A percentile compares a stretch with the other conserved stretches of the same genome.
phyloP scores from a whole-genome alignment of 2,113 vertebrate species.

The Hemiscyllium ocellatum region DNA sequence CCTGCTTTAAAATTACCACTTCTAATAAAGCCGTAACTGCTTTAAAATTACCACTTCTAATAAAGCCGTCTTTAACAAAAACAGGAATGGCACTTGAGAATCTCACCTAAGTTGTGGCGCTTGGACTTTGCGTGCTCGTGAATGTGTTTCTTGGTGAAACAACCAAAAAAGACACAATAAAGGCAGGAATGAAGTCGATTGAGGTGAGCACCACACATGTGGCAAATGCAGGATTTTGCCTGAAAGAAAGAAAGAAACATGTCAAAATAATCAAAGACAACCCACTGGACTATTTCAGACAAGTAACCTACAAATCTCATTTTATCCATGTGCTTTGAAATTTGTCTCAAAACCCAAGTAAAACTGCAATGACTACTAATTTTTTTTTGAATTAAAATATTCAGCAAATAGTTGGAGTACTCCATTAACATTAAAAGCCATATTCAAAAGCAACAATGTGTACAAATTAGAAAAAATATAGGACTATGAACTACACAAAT shows the following conservation, averaged over 20 bases:
- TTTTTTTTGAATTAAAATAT: not conserved
- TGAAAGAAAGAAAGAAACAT: conserved; percentile 47
- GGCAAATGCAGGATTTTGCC: conserved; percentile 85
- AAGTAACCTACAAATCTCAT: not conserved
- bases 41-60: not conserved
- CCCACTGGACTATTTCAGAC: not conserved
- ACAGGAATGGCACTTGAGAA: not conserved
- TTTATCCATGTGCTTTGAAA: not conserved
- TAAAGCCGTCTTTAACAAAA: not conserved
- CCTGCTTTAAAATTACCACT: too few species aligned
- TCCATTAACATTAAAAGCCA: not conserved
- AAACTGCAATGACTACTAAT: not conserved
- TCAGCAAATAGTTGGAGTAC: not conserved
- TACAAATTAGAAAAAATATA: not conserved
- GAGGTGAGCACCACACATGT: conserved; percentile 80
- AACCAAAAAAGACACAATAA: conserved; percentile 98
- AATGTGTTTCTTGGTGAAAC: conserved; percentile 97
- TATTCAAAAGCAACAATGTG: not conserved
- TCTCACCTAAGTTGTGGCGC: conserved; percentile 95
- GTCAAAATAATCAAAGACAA: not conserved
- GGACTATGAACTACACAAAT: not conserved
- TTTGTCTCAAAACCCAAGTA: not conserved
- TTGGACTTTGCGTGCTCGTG: conserved; percentile 97
- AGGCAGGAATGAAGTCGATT: conserved; percentile 97
- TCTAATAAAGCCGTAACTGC: not conserved